These are phyloP conservation scores for Hylaeus anthracinus DNA, from an alignment of 1,140 invertebrate species.

Conservation along the genomic window DNA sequence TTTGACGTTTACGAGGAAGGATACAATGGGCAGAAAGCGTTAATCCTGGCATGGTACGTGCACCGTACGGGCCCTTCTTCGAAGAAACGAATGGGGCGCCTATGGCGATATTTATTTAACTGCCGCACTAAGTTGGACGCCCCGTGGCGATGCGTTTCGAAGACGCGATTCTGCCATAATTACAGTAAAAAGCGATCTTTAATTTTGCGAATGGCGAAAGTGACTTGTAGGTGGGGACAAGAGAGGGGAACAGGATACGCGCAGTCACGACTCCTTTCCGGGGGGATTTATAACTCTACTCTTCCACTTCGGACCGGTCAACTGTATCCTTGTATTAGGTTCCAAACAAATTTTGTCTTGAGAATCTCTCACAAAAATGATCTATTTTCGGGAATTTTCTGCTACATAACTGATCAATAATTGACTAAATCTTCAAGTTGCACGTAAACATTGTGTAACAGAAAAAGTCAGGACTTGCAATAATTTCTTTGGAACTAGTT, in stretches of 20 bases:
- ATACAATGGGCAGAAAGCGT: slow-evolving; percentile 63
- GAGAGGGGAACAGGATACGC: slow-evolving; percentile 18
- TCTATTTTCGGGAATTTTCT: too few relatives aligned
- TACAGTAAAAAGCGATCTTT: slow-evolving; percentile 72
- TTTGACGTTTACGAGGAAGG: slow-evolving; percentile 53
- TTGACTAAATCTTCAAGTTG: too few relatives aligned
- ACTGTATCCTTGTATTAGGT: background rate
- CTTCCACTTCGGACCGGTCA: background rate
- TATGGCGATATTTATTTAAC: slow-evolving; percentile 74
- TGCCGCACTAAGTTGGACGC: slow-evolving; percentile 69
- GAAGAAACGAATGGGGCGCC: slow-evolving; percentile 63
- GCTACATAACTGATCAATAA: too few relatives aligned
- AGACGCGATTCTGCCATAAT: slow-evolving; percentile 72
- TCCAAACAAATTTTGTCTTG: background rate
- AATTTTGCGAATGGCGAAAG: slow-evolving; percentile 64
- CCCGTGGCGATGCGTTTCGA: slow-evolving; percentile 70
- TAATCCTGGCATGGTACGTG: slow-evolving; percentile 37
- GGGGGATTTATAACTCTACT: slow-evolving; percentile 11
- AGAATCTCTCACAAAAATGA: too few relatives aligned
- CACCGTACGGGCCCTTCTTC: slow-evolving; percentile 52
- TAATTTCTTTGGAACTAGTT: too few relatives aligned
- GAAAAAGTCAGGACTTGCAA: too few relatives aligned
- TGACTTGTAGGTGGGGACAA: slow-evolving; percentile 34
- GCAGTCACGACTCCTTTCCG: background rate
- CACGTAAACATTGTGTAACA: too few relatives aligned